Evolutionary conservation across 2,888 invertebrate genomes (phyloP), one percentile per base, ranked within the genome.

Genomic region (Cremastinae sp.): DNA sequence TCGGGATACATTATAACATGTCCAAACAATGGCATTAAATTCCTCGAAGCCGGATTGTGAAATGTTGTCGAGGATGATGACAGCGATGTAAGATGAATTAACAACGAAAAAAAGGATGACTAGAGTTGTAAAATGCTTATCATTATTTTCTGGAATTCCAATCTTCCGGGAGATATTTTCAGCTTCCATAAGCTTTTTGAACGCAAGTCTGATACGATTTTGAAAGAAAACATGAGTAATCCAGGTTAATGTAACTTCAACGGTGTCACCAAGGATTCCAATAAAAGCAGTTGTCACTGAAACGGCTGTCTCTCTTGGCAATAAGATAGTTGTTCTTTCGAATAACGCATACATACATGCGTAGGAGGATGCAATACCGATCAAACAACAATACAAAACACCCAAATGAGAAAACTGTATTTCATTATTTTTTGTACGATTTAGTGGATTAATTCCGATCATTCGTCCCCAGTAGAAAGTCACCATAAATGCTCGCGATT

Each of bases 381-480:
- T 47, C 1, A 51, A 39, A 72, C 37, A 72, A 37, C 41, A 35
- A 56, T 75, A 68, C 8, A 62, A 45, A 5, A 72, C 0, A 45
- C 66, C 51, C 18, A 62, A 41, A 10, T 66, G 56, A 1, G 75
- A 75, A 35, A 68, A 62, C 2, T 62, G 22, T 8, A 68, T 41
- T 35, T 43, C 14, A 9, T 75, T 62, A 8, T 43, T 58, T 16
- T 61, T 43, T 37, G 62, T 20, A 1, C 66, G 12, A 1, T 10
- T 49, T 14, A 68, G 55, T 0, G 75, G 71, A 51, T 68, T 71
- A 5, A 71, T 18, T 8, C 75, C 75, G 8, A 71, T 1, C 4
- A 75, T 12, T 62, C 71, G 71, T 12, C 43, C 56, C 62, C 71
- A 72, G 37, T 66, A 71, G 59, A 37, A 71, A 35, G 66, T 35